phyloP scores from a whole-genome alignment of 2,797 vertebrate genomes.

The Ispidina lecontei region DNA sequence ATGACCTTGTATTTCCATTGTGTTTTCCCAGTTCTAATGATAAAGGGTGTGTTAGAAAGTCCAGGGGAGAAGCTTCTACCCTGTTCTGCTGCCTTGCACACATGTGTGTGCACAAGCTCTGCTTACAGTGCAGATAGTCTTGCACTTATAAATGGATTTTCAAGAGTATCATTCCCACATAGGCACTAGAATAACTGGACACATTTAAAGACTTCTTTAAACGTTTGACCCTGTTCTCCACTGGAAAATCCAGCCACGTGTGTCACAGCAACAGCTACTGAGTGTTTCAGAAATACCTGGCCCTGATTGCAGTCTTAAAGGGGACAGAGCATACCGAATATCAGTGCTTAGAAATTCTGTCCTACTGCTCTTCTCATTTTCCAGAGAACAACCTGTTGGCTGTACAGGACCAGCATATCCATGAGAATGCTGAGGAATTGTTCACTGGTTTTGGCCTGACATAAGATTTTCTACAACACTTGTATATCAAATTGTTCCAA shows the following conservation, averaged over 20 bases:
- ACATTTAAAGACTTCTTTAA: not conserved
- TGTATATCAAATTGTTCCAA: not conserved
- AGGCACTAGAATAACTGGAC: not conserved
- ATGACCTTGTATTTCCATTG: not conserved
- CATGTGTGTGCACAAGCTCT: not conserved
- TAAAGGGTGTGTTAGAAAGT: not conserved
- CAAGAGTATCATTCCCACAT: not conserved
- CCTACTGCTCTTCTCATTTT: not conserved
- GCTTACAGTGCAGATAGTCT: not conserved
- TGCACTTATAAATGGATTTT: not conserved
- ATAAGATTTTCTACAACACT: not conserved
- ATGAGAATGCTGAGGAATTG: not conserved
- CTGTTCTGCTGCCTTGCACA: not conserved
- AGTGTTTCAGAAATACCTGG: not conserved
- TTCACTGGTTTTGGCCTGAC: not conserved
- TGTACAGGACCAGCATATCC: not conserved
- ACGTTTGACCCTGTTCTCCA: not conserved
- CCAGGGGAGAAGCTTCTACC: not conserved
- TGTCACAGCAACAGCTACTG: not conserved
- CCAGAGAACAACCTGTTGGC: not conserved
- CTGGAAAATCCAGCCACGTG: not conserved
- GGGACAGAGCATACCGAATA: not conserved
- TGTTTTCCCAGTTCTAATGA: not conserved
- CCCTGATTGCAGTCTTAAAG: not conserved
- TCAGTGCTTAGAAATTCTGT: not conserved